phyloP scores from a whole-genome alignment of 1,140 invertebrate species.

The Drosophila ogumai region DNA sequence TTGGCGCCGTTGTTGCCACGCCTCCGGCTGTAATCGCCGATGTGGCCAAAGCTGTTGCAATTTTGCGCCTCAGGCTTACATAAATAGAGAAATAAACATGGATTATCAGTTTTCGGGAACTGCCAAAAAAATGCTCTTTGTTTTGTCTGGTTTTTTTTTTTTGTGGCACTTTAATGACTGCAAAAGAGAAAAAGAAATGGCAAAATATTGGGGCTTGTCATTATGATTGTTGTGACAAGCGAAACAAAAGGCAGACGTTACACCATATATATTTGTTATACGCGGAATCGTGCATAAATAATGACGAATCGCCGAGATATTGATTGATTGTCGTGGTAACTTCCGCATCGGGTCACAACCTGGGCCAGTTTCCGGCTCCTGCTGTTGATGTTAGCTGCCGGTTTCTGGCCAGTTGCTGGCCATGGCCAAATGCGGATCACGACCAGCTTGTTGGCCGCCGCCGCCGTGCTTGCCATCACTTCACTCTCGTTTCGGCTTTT shows the following conservation, averaged over 20 bases:
- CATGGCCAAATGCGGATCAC: constrained; percentile 51
- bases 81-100: constrained; percentile 34
- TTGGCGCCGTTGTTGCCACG: constrained; percentile 48
- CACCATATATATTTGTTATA: constrained; percentile 7
- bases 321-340: constrained; percentile 30
- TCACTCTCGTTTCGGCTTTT: constrained; percentile 69
- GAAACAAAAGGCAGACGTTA: constrained; percentile 52
- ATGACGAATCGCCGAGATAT: constrained; percentile 25
- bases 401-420: constrained; percentile 9
- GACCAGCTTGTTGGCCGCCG: constrained; percentile 26
- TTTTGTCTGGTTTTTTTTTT: neutral
- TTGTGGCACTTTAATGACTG: constrained; percentile 36
- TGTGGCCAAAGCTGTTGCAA: constrained; percentile 11
- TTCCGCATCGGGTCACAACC: constrained; percentile 44
- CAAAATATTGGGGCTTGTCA: constrained; percentile 28
- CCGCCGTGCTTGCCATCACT: constrained; percentile 41
- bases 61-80: constrained; percentile 30
- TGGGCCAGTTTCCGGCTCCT: constrained; percentile 50
- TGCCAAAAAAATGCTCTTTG: constrained; percentile 15
- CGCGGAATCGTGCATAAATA: constrained; percentile 35
- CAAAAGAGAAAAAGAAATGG: constrained; percentile 27
- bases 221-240: constrained; percentile 54
- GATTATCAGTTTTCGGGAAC: constrained; percentile 41
- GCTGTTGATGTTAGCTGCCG: constrained; percentile 1
- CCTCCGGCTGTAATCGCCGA: constrained; percentile 26